Conservation (phyloP, 2,888 invertebrate genomes). For the Hartigia nigra region DNA sequence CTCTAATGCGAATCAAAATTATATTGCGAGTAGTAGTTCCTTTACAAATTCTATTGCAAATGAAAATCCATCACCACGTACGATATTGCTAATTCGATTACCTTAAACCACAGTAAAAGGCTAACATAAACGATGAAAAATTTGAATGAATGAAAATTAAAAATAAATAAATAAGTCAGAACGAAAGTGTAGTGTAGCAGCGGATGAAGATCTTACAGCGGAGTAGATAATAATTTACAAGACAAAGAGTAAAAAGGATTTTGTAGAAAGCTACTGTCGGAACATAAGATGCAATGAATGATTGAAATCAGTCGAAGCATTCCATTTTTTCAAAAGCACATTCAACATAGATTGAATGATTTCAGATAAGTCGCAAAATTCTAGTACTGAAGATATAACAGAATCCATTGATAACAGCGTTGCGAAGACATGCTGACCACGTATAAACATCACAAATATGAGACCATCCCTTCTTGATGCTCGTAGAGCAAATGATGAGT, state of each 20-base stretch:
- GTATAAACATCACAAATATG: slow-evolving; percentile 52
- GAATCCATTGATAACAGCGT: slow-evolving; percentile 36
- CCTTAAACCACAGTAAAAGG: neutral
- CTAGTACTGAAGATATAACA: slow-evolving; percentile 16
- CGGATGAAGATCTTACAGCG: neutral
- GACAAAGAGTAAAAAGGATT: neutral
- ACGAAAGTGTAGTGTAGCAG: neutral
- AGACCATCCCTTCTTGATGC: slow-evolving; percentile 49
- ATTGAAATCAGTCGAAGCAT: neutral
- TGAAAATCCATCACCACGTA: slow-evolving; percentile 27
- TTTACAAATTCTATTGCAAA: neutral
- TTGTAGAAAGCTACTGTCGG: neutral
- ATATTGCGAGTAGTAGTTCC: neutral
- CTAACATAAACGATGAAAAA: neutral
- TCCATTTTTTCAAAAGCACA: neutral
- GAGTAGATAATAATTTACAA: neutral
- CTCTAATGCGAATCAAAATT: neutral
- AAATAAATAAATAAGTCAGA: neutral
- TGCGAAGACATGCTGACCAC: slow-evolving; percentile 58
- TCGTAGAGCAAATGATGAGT: slow-evolving; percentile 54
- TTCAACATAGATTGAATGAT: neutral
- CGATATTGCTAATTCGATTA: neutral
- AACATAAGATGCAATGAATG: neutral
- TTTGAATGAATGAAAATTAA: neutral
- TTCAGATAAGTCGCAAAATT: neutral